A percentile compares a stretch with the other conserved stretches of the same genome.
These are phyloP conservation scores for Cyaniris semiargus DNA, from an alignment of 2,888 invertebrate species.

Conservation along the genomic window DNA sequence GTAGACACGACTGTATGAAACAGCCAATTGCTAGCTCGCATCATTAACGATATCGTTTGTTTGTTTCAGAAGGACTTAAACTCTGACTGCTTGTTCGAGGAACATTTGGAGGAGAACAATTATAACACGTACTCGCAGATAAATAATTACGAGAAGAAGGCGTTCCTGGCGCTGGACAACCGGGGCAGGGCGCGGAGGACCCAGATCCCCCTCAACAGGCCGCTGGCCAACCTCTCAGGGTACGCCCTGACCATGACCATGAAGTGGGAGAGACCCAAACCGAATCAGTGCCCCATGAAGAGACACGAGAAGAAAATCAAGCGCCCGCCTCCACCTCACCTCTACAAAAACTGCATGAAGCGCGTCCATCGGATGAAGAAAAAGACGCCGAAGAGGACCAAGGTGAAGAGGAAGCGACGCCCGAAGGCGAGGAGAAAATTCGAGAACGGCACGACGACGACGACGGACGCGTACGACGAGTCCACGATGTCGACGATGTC, in stretches of 20 bases:
- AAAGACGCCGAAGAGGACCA: constrained; percentile 71
- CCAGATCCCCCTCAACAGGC: constrained; percentile 83
- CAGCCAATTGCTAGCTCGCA: background rate
- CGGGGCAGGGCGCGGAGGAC: constrained; percentile 86
- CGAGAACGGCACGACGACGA: constrained; percentile 72
- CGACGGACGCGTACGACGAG: constrained; percentile 74
- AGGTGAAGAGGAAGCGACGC: constrained; percentile 71
- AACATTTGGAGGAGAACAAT: constrained; percentile 90
- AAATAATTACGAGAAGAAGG: constrained; percentile 80
- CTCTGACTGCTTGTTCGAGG: constrained; percentile 93
- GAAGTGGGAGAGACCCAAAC: constrained; percentile 63
- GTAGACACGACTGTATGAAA: background rate
- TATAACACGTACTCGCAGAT: constrained; percentile 92
- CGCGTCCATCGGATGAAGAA: constrained; percentile 75
- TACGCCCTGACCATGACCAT: constrained; percentile 84
- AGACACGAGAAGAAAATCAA: constrained; percentile 72
- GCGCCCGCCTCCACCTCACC: constrained; percentile 67
- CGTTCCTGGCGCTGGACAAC: constrained; percentile 89
- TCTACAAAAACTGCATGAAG: constrained; percentile 71
- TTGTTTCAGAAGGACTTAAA: constrained; percentile 87
- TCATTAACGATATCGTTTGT: constrained; percentile 45
- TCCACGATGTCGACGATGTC: constrained; percentile 77
- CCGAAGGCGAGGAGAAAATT: constrained; percentile 79
- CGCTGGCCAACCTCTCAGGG: constrained; percentile 86
- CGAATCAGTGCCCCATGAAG: constrained; percentile 63